A percentile compares a stretch with the other conserved stretches of the same genome.
Conservation (phyloP, 2,888 invertebrate species). For the Aromia moschata region DNA sequence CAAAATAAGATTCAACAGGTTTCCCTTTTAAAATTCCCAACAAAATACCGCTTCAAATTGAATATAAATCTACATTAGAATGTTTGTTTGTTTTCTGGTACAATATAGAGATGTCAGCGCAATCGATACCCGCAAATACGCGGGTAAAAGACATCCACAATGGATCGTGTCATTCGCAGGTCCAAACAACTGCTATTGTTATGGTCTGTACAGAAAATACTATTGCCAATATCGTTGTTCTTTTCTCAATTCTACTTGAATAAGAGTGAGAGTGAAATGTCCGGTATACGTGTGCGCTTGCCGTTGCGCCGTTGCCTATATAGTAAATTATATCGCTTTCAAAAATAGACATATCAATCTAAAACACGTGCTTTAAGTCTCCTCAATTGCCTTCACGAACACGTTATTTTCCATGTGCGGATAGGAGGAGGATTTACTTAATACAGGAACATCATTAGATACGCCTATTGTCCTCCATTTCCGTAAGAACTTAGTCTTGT, state of each 20-base stretch:
- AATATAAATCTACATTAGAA: constrained; percentile 28
- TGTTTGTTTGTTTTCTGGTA: constrained; percentile 29
- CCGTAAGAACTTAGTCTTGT: background rate
- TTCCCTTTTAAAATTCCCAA: constrained; percentile 30
- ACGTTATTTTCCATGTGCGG: constrained; percentile 32
- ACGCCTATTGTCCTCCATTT: background rate
- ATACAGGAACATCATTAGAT: constrained; percentile 4
- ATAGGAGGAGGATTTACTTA: constrained; percentile 5
- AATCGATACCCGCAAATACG: constrained; percentile 49
- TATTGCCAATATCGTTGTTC: constrained; percentile 44
- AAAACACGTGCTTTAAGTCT: constrained; percentile 37
- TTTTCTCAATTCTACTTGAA: constrained; percentile 35
- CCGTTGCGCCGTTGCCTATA: constrained; percentile 9
- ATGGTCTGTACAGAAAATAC: constrained; percentile 42
- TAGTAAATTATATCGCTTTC: constrained; percentile 22
- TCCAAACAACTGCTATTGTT: constrained; percentile 54
- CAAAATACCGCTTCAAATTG: constrained; percentile 26
- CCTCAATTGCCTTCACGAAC: constrained; percentile 31
- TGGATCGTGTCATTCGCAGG: constrained; percentile 57
- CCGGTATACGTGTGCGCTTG: constrained; percentile 20
- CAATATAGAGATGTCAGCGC: constrained; percentile 45
- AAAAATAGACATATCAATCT: constrained; percentile 41
- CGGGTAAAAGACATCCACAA: constrained; percentile 55
- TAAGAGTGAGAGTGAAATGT: constrained; percentile 31
- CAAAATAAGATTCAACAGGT: constrained; percentile 48